These are phyloP conservation scores for Acrobasis suavella DNA, from an alignment of 2,888 invertebrate species.

Conservation along the genomic window DNA sequence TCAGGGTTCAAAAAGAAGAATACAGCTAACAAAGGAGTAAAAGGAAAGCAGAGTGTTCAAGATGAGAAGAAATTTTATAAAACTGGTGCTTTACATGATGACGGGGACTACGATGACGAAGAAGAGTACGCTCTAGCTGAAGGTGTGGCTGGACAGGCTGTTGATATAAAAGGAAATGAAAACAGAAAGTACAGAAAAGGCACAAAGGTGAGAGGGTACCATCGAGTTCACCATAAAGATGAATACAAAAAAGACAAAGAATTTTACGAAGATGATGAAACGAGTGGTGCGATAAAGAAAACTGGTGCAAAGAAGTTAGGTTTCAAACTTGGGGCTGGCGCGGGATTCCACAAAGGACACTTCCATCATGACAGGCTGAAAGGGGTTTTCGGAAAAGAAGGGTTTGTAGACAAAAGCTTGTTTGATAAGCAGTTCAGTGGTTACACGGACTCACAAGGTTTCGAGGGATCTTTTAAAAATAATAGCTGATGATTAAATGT, in stretches of 20 bases:
- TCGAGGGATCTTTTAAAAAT: constrained; percentile 58
- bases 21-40: constrained; percentile 49
- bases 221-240: constrained; percentile 82
- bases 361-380: constrained; percentile 68
- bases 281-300: constrained; percentile 75
- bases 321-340: constrained; percentile 68
- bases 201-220: constrained; percentile 81
- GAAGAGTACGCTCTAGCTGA: constrained; percentile 66
- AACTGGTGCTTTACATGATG: constrained; percentile 51
- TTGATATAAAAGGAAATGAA: constrained; percentile 66
- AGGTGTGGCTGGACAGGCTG: constrained; percentile 59
- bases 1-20: constrained; percentile 61
- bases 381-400: constrained; percentile 71
- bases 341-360: constrained; percentile 61
- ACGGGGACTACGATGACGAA: constrained; percentile 61
- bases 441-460: constrained; percentile 70
- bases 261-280: constrained; percentile 82
- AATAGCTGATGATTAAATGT: constrained; percentile 34
- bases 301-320: constrained; percentile 75
- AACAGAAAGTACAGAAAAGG: constrained; percentile 79
- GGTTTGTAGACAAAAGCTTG: constrained; percentile 75
- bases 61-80: constrained; percentile 63
- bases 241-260: constrained; percentile 83
- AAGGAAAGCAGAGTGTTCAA: constrained; percentile 53
- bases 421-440: constrained; percentile 73